These are phyloP conservation scores for Cetonia aurata DNA, from an alignment of 2,888 invertebrate species.

Conservation along the genomic window DNA sequence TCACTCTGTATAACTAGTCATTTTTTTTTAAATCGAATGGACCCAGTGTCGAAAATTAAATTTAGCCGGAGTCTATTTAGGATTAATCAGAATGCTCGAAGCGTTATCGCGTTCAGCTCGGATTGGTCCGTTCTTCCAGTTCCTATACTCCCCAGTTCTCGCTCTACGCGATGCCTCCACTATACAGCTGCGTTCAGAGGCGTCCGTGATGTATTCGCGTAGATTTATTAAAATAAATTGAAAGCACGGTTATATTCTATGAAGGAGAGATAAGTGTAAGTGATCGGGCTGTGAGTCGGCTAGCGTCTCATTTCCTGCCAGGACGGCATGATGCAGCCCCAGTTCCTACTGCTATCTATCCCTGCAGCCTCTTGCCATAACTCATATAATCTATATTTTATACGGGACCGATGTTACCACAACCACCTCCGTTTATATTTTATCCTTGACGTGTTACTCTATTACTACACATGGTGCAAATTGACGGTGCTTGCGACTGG, in stretches of 20 bases:
- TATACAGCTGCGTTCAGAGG: slow-evolving; percentile 22
- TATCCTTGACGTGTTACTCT: slow-evolving; percentile 27
- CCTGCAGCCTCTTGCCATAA: slow-evolving; percentile 53
- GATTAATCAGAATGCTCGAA: slow-evolving; percentile 51
- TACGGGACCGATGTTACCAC: slow-evolving; percentile 30
- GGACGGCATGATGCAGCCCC: slow-evolving; percentile 48
- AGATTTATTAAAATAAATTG: slow-evolving; percentile 69
- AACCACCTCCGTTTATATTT: slow-evolving; percentile 25
- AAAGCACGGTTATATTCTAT: slow-evolving; percentile 61
- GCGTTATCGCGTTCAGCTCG: slow-evolving; percentile 61
- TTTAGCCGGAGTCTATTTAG: slow-evolving; percentile 48
- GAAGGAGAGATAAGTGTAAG: slow-evolving; percentile 59
- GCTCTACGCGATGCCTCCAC: slow-evolving; percentile 53
- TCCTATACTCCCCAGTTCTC: slow-evolving; percentile 47
- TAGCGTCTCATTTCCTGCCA: slow-evolving; percentile 57
- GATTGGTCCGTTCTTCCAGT: slow-evolving; percentile 55
- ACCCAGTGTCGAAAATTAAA: slow-evolving; percentile 46
- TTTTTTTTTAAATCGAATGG: neutral
- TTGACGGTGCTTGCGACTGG: slow-evolving; percentile 4
- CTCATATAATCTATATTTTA: slow-evolving; percentile 51
- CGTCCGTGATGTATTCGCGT: slow-evolving; percentile 61
- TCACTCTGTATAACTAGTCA: too few relatives aligned
- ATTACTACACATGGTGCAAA: slow-evolving; percentile 19
- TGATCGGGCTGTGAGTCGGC: slow-evolving; percentile 58
- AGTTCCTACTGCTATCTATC: slow-evolving; percentile 51